These are phyloP conservation scores for Acrossocheilus wenchowensis DNA, from an alignment of 2,797 vertebrate genomes.

Conservation along the genomic window DNA sequence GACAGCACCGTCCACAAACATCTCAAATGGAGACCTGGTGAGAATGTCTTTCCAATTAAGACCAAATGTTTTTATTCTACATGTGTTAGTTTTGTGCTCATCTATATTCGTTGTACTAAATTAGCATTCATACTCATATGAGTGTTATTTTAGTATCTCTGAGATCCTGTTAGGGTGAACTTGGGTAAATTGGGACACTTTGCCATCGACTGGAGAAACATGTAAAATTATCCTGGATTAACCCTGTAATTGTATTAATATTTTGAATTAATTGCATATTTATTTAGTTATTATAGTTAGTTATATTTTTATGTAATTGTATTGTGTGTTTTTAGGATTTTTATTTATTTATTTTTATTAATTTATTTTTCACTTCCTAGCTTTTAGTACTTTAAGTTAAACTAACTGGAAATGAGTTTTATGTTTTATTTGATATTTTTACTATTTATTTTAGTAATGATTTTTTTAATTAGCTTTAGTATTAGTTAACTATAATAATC, in stretches of 20 bases:
- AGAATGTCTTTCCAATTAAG: background rate
- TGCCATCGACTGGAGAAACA: background rate
- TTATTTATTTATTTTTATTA: background rate
- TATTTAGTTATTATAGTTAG: no score
- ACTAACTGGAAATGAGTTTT: no score
- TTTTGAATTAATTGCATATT: no score
- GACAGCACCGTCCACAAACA: constrained; percentile 4
- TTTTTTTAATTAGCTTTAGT: no score
- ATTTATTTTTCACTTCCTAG: no score
- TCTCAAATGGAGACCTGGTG: constrained; percentile 41
- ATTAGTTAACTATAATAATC: no score
- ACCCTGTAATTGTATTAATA: background rate
- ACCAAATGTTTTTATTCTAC: background rate
- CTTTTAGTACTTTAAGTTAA: no score
- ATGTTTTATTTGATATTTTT: no score
- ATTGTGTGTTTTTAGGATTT: background rate
- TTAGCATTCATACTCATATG: background rate
- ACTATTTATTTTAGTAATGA: no score
- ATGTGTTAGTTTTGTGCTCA: background rate
- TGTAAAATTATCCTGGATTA: background rate
- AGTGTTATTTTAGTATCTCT: background rate
- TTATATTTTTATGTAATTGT: no score
- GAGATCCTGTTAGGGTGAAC: background rate
- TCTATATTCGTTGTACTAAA: background rate
- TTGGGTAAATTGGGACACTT: background rate